phyloP scores from a whole-genome alignment of 2,888 invertebrate species.

The Rotaria socialis region DNA sequence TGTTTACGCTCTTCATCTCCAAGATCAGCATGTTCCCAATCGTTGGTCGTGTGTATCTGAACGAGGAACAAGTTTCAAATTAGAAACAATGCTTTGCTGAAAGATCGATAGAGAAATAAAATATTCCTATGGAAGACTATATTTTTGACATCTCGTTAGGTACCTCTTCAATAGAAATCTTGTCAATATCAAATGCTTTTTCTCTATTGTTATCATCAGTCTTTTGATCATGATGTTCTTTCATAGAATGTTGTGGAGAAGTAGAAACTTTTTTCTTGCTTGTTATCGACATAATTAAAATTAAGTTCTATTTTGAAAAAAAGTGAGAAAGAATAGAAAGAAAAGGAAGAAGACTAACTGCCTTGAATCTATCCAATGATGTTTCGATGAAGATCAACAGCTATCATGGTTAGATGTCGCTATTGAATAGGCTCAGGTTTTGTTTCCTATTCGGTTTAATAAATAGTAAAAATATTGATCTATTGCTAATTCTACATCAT shows the following conservation, averaged over 20 bases:
- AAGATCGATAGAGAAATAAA: not conserved
- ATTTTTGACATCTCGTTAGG: not conserved
- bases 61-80: not conserved
- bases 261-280: not conserved
- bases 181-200: not conserved
- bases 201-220: not conserved
- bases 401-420: not conserved
- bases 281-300: not conserved
- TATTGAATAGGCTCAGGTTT: not conserved
- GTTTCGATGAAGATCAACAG: not conserved
- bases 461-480: too few relatives aligned
- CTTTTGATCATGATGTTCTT: not conserved
- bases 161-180: not conserved
- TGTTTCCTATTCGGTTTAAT: too few relatives aligned
- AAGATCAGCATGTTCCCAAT: constrained; percentile 58
- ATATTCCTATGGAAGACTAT: not conserved
- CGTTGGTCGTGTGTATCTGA: constrained; percentile 58
- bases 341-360: not conserved
- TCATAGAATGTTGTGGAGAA: not conserved
- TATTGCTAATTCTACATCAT: too few relatives aligned
- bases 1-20: constrained; percentile 56
- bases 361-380: not conserved
- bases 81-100: not conserved
- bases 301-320: not conserved
- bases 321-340: not conserved